Conservation (phyloP, 2,797 vertebrate genomes). For the Manis javanica region DNA sequence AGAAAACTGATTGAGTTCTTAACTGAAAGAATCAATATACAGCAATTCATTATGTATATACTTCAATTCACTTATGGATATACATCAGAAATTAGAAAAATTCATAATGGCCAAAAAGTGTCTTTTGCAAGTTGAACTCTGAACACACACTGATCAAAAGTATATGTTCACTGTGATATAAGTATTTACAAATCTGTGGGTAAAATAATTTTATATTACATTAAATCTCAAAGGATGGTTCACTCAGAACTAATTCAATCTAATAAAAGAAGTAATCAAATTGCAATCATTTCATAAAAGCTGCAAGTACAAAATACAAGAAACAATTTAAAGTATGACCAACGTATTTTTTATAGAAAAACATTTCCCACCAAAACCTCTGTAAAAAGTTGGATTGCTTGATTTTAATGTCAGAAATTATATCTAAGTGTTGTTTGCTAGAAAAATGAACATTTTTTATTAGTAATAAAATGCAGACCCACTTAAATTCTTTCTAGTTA, state of each 20-base stretch:
- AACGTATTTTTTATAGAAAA: neutral
- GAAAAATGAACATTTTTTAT: constrained; percentile 20
- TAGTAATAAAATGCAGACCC: constrained; percentile 38
- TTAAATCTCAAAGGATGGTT: neutral
- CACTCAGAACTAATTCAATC: constrained; percentile 33
- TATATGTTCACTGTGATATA: neutral
- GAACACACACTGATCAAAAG: neutral
- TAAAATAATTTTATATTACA: constrained; percentile 49
- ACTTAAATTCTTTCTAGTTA: constrained; percentile 44
- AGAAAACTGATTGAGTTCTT: neutral
- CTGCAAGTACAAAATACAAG: neutral
- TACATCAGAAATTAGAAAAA: neutral
- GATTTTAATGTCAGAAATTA: constrained; percentile 17
- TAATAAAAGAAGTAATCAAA: constrained; percentile 18
- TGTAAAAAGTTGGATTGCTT: neutral
- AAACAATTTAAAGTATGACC: neutral
- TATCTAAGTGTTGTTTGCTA: neutral
- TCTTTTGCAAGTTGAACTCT: neutral
- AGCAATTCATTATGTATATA: neutral
- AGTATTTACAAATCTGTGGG: constrained; percentile 46
- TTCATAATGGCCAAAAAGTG: neutral
- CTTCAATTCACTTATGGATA: neutral
- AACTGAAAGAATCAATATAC: neutral
- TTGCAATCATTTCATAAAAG: neutral
- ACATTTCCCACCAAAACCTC: neutral